phyloP scores from a whole-genome alignment of 2,113 vertebrate species.

The Capra hircus region DNA sequence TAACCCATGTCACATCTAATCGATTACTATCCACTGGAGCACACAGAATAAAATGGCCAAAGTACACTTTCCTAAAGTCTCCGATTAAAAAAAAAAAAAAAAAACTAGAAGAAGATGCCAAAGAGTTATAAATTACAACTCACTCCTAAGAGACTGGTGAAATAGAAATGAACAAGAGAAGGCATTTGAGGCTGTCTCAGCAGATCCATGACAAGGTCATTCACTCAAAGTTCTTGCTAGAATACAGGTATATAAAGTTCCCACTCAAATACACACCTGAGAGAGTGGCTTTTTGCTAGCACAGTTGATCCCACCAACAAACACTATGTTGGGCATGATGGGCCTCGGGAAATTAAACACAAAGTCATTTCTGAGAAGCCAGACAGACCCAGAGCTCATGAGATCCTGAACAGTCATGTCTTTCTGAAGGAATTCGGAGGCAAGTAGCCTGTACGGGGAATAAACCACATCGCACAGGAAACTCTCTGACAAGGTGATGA shows the following conservation, averaged over 20 bases:
- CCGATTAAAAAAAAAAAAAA: background rate
- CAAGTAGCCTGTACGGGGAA: conserved; percentile 74
- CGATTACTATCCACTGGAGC: no score
- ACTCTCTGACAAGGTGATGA: conserved; percentile 51
- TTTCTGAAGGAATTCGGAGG: conserved; percentile 76
- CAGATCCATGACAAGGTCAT: background rate
- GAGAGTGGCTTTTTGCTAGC: conserved; percentile 28
- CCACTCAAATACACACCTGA: conserved; percentile 64
- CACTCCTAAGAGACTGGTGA: background rate
- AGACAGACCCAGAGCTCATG: conserved; percentile 83
- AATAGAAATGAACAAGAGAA: background rate
- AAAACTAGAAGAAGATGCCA: background rate
- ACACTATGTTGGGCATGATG: conserved; percentile 89
- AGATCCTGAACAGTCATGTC: conserved; percentile 79
- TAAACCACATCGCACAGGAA: conserved; percentile 79
- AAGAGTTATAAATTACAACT: background rate
- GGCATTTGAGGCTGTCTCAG: background rate
- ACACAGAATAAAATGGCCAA: background rate
- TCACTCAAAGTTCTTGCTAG: background rate
- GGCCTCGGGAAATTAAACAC: conserved; percentile 82
- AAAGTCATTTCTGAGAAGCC: conserved; percentile 88
- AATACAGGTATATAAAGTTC: background rate
- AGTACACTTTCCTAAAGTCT: background rate
- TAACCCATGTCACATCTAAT: background rate
- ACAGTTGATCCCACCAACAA: conserved; percentile 79